These are phyloP conservation scores for Cephalopholis sonnerati DNA, from an alignment of 2,113 vertebrate genomes.

Conservation along the genomic window DNA sequence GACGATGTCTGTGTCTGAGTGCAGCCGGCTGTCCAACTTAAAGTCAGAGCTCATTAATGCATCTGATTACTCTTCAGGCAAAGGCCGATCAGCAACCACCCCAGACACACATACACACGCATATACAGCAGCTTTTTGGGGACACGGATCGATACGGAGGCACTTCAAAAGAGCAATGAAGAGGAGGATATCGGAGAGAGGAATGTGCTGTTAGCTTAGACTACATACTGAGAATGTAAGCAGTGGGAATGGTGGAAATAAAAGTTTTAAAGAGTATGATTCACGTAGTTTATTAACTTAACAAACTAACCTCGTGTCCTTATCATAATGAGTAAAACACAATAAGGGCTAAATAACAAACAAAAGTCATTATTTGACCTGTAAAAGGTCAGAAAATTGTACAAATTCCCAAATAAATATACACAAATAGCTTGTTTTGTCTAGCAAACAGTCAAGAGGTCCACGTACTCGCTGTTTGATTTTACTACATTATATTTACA, in stretches of 20 bases:
- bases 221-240: conserved; percentile 52
- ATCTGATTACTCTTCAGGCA: conserved; percentile 73
- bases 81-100: conserved; percentile 54
- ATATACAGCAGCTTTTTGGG: conserved; percentile 58
- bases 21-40: conserved; percentile 66
- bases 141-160: conserved; percentile 68
- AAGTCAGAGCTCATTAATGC: conserved; percentile 79
- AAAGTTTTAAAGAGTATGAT: conserved; percentile 11
- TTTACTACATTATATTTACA: no score
- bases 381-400: background rate
- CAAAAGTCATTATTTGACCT: background rate
- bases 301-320: background rate
- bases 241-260: conserved; percentile 3
- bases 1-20: conserved; percentile 75
- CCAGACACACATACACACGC: conserved; percentile 2
- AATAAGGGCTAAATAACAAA: background rate
- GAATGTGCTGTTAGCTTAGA: conserved; percentile 46
- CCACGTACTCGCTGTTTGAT: background rate
- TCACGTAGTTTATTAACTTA: conserved; percentile 3
- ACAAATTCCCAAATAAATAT: background rate
- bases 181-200: conserved; percentile 53
- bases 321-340: background rate
- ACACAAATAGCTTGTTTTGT: background rate
- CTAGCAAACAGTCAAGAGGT: background rate
- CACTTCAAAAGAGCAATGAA: conserved; percentile 67